Conservation (phyloP, 2,797 vertebrate species). For the Pelobates cultripes region DNA sequence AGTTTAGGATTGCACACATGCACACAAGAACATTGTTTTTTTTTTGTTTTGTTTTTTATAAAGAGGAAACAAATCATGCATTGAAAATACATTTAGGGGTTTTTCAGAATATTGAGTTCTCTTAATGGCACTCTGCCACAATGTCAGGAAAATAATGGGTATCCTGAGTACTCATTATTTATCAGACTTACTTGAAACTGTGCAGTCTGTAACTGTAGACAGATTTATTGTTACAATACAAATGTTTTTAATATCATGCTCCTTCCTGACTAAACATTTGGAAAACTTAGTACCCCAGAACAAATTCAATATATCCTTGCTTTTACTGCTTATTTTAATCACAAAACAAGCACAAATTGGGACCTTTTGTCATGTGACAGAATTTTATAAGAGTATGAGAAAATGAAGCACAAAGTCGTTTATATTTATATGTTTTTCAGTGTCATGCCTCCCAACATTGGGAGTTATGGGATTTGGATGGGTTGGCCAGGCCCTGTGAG, state of each 20-base stretch:
- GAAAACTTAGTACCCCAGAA: constrained; percentile 18
- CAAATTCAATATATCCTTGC: neutral
- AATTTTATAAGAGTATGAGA: too few species aligned
- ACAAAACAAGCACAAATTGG: too few species aligned
- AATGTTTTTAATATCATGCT: constrained; percentile 45
- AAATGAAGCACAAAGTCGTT: too few species aligned
- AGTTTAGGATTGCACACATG: constrained; percentile 22
- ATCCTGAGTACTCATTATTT: constrained; percentile 56
- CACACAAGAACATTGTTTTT: constrained; percentile 15
- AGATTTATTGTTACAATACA: constrained; percentile 50
- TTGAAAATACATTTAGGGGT: constrained; percentile 50
- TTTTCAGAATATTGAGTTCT: constrained; percentile 53
- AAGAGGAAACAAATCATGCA: constrained; percentile 45
- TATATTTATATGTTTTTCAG: too few species aligned
- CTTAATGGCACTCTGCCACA: constrained; percentile 53
- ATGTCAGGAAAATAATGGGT: constrained; percentile 54
- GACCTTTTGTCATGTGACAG: too few species aligned
- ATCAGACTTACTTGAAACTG: constrained; percentile 50
- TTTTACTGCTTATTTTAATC: too few species aligned
- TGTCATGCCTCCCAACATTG: too few species aligned
- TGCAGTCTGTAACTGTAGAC: constrained; percentile 50
- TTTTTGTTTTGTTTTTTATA: constrained; percentile 19
- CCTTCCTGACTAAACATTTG: constrained; percentile 44
- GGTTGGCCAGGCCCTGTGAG: too few species aligned
- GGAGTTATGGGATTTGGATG: too few species aligned